phyloP scores from a whole-genome alignment of 2,888 invertebrate species.

The Nephrotoma appendiculata region DNA sequence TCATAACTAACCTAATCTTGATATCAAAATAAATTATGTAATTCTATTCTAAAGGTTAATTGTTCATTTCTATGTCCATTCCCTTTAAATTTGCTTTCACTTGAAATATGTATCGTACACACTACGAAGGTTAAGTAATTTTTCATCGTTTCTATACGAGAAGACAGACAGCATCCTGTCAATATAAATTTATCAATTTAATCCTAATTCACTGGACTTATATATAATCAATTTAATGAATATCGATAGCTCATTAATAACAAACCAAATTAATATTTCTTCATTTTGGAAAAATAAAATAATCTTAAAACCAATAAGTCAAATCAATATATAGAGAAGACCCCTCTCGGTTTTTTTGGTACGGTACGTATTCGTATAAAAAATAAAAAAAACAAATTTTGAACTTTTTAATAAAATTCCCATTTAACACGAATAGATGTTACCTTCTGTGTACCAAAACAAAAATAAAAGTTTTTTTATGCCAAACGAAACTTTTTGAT shows the following conservation, averaged over 20 bases:
- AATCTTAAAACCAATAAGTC: neutral
- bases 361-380: neutral
- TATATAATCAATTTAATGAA: neutral
- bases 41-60: no score
- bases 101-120: no score
- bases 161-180: neutral
- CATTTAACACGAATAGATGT: neutral
- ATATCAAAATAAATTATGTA: no score
- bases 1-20: no score
- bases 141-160: neutral
- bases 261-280: neutral
- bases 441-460: neutral
- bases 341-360: neutral
- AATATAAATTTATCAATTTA: neutral
- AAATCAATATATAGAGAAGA: neutral
- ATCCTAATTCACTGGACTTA: neutral
- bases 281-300: neutral
- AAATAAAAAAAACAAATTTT: neutral
- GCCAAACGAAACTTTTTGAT: neutral
- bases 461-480: neutral
- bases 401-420: neutral
- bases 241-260: neutral
- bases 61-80: no score
- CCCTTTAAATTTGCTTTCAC: no score
- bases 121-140: no score